Evolutionary conservation across 2,888 invertebrate genomes (phyloP), one percentile per base, ranked within the genome.

Genomic region (Colostygia pectinataria): DNA sequence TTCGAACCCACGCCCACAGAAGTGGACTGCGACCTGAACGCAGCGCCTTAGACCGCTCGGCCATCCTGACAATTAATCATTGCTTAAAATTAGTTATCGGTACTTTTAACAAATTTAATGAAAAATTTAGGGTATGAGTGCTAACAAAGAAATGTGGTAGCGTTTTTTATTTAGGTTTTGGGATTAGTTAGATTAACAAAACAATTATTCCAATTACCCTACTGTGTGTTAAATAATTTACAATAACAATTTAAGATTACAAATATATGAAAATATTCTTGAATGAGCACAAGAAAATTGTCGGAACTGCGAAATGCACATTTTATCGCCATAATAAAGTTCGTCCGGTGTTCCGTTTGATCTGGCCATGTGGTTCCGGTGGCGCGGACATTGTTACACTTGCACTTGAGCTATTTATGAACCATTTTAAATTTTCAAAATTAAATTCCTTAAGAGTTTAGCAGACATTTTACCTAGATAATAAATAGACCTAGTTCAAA

Each of bases 1-100:
- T 73, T 73, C 74, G 73, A 73, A 73, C 73, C 72, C 73, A 73
- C 72, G 73, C 73, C 73, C 74, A 73, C 74, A 71, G 71, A 73
- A 71, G 73, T 73, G 74, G 72, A 73, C 74, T 71, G 73, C 74
- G 72, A 73, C 73, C 72, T 73, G 73, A 73, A 71, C 73, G 73
- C 71, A 73, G 73, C 71, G 72, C 72, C 72, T 72, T 72, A 73
- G 74, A 73, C 74, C 74, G 74, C 72, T 73, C 73, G 73, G 71
- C 72, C 73, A 73, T 73, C 73, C 72, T 73, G 72, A 73, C 72
- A 24, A 2, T 59, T 0, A 0, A 0, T 0, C 0, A 0, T 0
- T 0, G 0, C 0, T 6, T 0, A 59, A 68, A 71, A 51, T 51
- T 37, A 24, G 6, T 2, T 8, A 40, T 9, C 14, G n/a, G 1